Conservation (phyloP, 2,888 invertebrate genomes). For the Drosophila borborema region DNA sequence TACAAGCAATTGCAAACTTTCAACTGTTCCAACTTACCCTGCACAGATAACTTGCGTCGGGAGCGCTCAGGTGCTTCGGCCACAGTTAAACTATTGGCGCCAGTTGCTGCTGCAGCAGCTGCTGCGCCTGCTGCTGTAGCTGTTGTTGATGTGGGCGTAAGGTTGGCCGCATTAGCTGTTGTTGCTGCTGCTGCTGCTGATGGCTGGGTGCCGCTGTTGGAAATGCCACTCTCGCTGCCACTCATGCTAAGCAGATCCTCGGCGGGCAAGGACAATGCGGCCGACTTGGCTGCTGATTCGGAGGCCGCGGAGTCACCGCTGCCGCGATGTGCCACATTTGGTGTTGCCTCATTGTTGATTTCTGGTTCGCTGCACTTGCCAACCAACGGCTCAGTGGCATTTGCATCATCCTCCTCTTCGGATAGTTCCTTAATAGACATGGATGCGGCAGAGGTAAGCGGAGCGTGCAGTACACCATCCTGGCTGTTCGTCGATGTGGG, state of each 20-base stretch:
- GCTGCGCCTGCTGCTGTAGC: conserved; percentile 18
- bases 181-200: no score
- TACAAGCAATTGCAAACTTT: not conserved
- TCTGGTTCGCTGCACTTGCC: conserved; percentile 48
- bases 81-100: conserved; percentile 68
- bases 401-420: conserved; percentile 78
- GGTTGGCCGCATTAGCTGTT: conserved; percentile 34
- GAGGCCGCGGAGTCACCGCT: conserved; percentile 67
- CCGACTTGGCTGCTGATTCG: conserved; percentile 74
- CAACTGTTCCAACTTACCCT: conserved; percentile 72
- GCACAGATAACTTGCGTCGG: conserved; percentile 84
- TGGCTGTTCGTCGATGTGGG: conserved; percentile 73
- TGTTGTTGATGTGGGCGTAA: conserved; percentile 54
- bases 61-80: conserved; percentile 81
- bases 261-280: conserved; percentile 76
- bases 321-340: conserved; percentile 61
- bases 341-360: conserved; percentile 20
- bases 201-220: conserved; percentile 54
- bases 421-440: conserved; percentile 82
- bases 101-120: conserved; percentile 30
- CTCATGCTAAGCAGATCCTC: conserved; percentile 75
- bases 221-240: conserved; percentile 73
- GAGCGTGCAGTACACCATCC: conserved; percentile 65
- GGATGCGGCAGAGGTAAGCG: conserved; percentile 72
- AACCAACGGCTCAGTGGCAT: conserved; percentile 58